Evolutionary conservation across 1,140 invertebrate species (phyloP).

Genomic region (Berghia stephanieae): DNA sequence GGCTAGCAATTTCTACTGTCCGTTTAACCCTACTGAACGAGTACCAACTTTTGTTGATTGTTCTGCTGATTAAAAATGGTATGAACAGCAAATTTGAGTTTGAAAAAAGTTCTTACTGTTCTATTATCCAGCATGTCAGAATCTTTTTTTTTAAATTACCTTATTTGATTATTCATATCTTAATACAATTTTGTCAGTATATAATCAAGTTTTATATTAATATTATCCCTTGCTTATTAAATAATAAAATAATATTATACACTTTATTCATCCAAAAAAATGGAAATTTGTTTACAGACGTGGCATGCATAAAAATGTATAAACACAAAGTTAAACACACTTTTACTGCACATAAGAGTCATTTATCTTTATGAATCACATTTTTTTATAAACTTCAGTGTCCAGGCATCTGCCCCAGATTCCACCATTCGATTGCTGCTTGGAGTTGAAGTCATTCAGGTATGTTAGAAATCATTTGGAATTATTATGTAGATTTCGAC

Average conservation of each 20-base stretch:
- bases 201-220: too few relatives aligned
- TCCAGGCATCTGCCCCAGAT: neutral
- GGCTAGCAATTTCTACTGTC: too few relatives aligned
- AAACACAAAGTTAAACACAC: too few relatives aligned
- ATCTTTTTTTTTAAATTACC: neutral
- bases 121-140: neutral
- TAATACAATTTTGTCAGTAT: too few relatives aligned
- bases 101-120: too few relatives aligned
- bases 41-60: too few relatives aligned
- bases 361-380: neutral
- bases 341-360: too few relatives aligned
- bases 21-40: too few relatives aligned
- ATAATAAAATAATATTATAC: neutral
- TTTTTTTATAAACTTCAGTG: neutral
- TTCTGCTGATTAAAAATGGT: too few relatives aligned
- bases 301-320: neutral
- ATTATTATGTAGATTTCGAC: neutral
- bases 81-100: too few relatives aligned
- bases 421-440: slow-evolving; percentile 21
- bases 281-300: neutral
- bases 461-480: too few relatives aligned
- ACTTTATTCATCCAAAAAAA: neutral
- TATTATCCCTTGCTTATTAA: neutral
- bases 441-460: slow-evolving; percentile 32
- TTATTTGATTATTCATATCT: too few relatives aligned